Base-by-base conservation (phyloP, 2,888 invertebrate genomes). In the Lydus trimaculatus region DNA sequence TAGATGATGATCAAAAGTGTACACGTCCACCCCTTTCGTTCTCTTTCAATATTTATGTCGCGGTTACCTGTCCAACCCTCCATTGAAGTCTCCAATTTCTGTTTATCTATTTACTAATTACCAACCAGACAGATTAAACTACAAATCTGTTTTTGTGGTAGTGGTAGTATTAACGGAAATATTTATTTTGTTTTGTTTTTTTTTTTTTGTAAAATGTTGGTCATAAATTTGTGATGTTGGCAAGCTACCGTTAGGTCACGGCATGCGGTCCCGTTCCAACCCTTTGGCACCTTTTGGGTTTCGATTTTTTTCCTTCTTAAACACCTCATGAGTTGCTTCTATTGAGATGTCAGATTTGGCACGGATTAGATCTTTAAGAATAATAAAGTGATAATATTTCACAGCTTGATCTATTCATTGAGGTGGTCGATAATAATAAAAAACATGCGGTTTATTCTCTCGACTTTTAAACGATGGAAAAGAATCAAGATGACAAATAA, bases 331-430 rank as follows among this genome's bases (percentile, higher is more conserved):
- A 60, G 60, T 62, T 60, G 15, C 6, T 68, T 62, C 71, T 64
- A 73, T 73, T 71, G 71, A 70, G 72, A 62, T 65, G 72, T 71
- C 70, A 72, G 72, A 70, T 80, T 75, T 70, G 76, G 76, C 76
- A 73, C 78, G 69, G 81, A 81, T 81, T 81, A 81, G 79, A 80
- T 81, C 71, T 71, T 72, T 70, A 67, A 76, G 78, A 80, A 80
- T 80, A 80, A 80, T 80, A 80, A 78, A 77, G 78, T 80, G 80
- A 80, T 80, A 81, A 80, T 80, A 79, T 80, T 78, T 78, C 80
- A 79, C 81, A 79, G 80, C 80, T 81, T 80, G 80, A 75, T 71
- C 69, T 70, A 67, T 74, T 76, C 80, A 78, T 77, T 75, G 76
- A 81, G 81, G 81, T 81, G 80, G 81, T 79, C 76, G 70, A 71